Evolutionary conservation across 2,113 vertebrate species (phyloP).

Genomic region (Typhlomys cinereus): DNA sequence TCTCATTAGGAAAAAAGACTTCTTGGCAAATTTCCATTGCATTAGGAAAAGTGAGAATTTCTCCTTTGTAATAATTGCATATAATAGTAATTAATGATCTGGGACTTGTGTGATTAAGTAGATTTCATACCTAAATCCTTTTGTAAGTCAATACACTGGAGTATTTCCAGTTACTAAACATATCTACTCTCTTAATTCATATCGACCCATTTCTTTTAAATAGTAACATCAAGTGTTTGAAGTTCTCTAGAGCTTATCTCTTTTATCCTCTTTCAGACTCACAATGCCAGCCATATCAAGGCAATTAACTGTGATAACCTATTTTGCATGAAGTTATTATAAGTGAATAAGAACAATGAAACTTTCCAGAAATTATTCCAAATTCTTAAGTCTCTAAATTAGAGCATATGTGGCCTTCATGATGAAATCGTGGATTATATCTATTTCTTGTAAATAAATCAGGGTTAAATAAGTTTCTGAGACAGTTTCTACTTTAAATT

Average conservation of each 20-base stretch:
- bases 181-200: slow-evolving; percentile 71
- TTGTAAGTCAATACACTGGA: slow-evolving; percentile 63
- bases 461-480: not conserved
- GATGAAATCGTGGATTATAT: not conserved
- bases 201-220: slow-evolving; percentile 74
- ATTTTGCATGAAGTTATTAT: slow-evolving; percentile 63
- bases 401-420: not conserved
- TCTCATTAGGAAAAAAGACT: slow-evolving; percentile 45
- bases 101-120: slow-evolving; percentile 70
- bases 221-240: slow-evolving; percentile 68
- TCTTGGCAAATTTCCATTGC: slow-evolving; percentile 50
- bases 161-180: slow-evolving; percentile 68
- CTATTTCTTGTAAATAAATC: not conserved
- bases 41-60: slow-evolving; percentile 66
- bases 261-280: slow-evolving; percentile 70
- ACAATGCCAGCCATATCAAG: slow-evolving; percentile 49
- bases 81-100: slow-evolving; percentile 66
- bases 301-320: slow-evolving; percentile 73
- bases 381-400: slow-evolving; percentile 36
- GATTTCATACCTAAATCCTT: slow-evolving; percentile 61
- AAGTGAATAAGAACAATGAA: slow-evolving; percentile 38
- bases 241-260: slow-evolving; percentile 68
- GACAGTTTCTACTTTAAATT: not conserved
- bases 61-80: slow-evolving; percentile 69
- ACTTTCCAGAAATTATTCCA: not conserved